Conservation (phyloP, 1,140 invertebrate species). For the Aporrectodea caliginosa region DNA sequence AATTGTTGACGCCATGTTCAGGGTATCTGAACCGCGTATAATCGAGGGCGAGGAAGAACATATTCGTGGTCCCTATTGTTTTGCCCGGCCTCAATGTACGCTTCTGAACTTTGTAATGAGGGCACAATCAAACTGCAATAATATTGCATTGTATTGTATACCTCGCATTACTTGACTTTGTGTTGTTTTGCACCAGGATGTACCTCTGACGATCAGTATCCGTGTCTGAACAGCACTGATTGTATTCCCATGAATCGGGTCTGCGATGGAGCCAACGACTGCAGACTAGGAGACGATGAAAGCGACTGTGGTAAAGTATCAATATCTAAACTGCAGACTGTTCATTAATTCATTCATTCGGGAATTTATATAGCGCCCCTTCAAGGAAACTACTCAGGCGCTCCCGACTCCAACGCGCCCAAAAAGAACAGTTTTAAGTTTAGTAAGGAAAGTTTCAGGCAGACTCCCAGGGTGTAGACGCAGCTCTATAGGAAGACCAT, state of each 20-base stretch:
- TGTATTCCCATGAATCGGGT: conserved; percentile 25
- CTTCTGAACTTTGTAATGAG: no score
- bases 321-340: background rate
- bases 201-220: conserved; percentile 31
- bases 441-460: background rate
- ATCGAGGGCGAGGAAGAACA: no score
- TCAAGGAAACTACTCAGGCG: background rate
- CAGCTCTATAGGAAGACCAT: background rate
- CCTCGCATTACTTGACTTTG: no score
- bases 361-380: background rate
- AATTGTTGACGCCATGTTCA: no score
- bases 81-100: no score
- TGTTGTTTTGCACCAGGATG: no score
- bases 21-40: no score
- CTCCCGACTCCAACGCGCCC: no score
- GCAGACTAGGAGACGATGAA: conserved; percentile 48
- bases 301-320: conserved; percentile 35
- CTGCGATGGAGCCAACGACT: conserved; percentile 41
- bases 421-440: no score
- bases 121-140: no score
- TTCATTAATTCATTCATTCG: background rate
- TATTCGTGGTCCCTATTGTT: no score
- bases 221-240: conserved; percentile 23
- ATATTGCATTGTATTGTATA: no score
- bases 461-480: background rate